Base-by-base conservation (phyloP, 2,888 invertebrate species). In the Xiphydria camelus region DNA sequence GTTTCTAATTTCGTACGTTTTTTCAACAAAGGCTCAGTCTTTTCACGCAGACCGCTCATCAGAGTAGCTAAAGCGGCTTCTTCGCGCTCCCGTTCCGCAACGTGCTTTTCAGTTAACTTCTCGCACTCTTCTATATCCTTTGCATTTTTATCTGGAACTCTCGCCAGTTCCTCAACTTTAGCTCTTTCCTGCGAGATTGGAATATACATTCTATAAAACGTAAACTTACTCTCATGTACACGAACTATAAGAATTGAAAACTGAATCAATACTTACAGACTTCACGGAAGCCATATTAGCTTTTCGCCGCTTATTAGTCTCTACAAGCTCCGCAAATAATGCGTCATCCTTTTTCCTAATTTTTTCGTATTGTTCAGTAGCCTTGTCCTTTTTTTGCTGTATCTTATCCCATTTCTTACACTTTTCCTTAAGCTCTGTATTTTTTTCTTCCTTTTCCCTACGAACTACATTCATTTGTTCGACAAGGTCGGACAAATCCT, bases 241-340 rank as follows among this genome's bases (percentile, higher is more conserved):
- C 14, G 36, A 15, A 23, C 23, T 17, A 26, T 21, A 22, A 31
- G 20, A 12, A 40, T 36, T 23, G 63, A 35, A 15, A 42, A 51
- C 40, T 5, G 34, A 46, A 48, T n/a, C n/a, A 12, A 33, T 9
- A 40, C 51, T 55, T 61, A 69, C 67, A 5, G 51, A 59, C 51
- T 78, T 84, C 1, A 91, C 70, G 10, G 83, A 79, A 35, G 84
- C 82, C 49, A 86, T 86, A 19, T 88, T 80, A 64, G 88, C 87
- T 68, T 91, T 91, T 51, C 86, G 82, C 54, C 87, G 86, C 57
- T 86, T 87, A 59, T 87, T 91, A 0, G 82, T 79, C 53, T 85
- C 83, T 0, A 82, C 79, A 66, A 85, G 82, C 40, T 87, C 87
- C 1, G 85, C 85, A 61, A 84, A 83, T 0, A 84, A 73, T 2